Evolutionary conservation across 1,140 invertebrate genomes (phyloP).

Genomic region (Caenorhabditis tropicalis): DNA sequence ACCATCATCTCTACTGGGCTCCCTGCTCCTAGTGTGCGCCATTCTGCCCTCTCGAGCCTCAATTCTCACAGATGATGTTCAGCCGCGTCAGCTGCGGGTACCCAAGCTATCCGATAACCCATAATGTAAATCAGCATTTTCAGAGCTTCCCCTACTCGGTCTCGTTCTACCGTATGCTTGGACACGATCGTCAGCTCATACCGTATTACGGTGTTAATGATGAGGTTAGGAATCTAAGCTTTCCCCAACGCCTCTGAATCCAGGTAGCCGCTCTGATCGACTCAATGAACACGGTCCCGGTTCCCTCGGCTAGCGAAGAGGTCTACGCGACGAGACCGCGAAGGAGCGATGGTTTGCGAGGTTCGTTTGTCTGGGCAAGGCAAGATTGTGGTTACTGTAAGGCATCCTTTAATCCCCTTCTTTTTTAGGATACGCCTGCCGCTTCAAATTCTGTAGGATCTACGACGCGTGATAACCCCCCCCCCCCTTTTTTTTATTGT

Average conservation of each 20-base stretch:
- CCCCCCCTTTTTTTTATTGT: background rate
- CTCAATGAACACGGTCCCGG: conserved; percentile 2
- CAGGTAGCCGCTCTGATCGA: conserved; percentile 49
- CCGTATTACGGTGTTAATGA: conserved; percentile 46
- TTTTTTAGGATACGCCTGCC: conserved; percentile 61
- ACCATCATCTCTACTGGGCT: conserved; percentile 36
- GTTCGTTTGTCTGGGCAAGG: conserved; percentile 9
- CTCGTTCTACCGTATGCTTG: conserved; percentile 45
- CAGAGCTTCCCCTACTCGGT: conserved; percentile 56
- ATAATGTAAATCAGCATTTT: background rate
- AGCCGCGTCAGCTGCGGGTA: conserved; percentile 13
- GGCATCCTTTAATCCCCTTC: too few species aligned
- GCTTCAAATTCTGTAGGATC: conserved; percentile 64
- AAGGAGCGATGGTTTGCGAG: conserved; percentile 30
- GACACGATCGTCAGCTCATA: conserved; percentile 28
- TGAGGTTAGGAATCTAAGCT: background rate
- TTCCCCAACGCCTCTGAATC: background rate
- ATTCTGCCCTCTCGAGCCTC: conserved; percentile 18
- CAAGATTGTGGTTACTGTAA: background rate
- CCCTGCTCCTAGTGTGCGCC: conserved; percentile 31
- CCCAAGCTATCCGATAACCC: too few species aligned
- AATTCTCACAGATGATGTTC: background rate
- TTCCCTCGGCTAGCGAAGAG: background rate
- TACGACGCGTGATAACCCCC: conserved; percentile 50
- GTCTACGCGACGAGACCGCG: conserved; percentile 16